These are phyloP conservation scores for Rhopilema esculentum DNA, from an alignment of 30 jellyfish, hydroid and myxozoan species.

Conservation along the genomic window DNA sequence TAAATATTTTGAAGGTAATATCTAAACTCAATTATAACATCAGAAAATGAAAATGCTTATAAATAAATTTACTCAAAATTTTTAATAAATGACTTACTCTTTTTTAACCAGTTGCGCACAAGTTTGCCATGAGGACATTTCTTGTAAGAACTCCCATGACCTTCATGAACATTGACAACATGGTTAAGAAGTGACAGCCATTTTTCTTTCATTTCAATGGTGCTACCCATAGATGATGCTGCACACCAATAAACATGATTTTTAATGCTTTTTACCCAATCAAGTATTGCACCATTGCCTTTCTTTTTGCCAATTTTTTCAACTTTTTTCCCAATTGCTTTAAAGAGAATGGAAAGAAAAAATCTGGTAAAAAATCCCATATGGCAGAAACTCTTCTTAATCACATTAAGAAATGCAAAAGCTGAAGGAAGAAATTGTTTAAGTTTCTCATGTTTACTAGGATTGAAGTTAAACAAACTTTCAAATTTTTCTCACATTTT, in stretches of 20 bases:
- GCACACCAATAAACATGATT: conserved; percentile 1
- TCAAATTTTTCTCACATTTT: background rate
- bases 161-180: background rate
- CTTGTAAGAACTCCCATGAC: background rate
- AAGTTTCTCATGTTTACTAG: background rate
- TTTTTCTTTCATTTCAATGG: background rate
- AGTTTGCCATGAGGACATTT: background rate
- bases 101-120: background rate
- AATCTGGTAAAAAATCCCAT: background rate
- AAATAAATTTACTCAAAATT: background rate
- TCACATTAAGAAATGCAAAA: background rate
- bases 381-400: background rate
- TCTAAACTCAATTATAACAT: background rate
- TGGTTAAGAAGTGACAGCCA: background rate
- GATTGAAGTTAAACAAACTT: background rate
- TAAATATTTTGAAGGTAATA: background rate
- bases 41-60: background rate
- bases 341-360: too few species aligned
- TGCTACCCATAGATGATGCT: background rate
- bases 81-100: background rate
- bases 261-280: background rate
- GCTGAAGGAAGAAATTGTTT: background rate
- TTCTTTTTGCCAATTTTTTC: background rate
- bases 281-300: background rate
- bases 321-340: background rate